Base-by-base conservation (phyloP, 2,113 vertebrate species). In the Tapirus terrestris region DNA sequence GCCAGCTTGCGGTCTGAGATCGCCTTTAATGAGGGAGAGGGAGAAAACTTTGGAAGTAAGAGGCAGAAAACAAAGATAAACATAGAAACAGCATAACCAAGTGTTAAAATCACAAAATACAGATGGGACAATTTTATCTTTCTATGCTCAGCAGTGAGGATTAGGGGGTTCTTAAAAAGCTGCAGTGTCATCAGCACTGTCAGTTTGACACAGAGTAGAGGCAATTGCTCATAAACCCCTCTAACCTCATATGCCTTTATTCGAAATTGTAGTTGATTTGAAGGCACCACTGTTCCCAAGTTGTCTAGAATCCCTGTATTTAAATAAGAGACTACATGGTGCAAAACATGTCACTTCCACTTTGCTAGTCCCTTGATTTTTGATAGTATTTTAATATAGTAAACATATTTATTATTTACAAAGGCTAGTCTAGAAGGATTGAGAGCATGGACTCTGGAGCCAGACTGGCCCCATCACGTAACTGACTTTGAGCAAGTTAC, bases 31-130 rank as follows among this genome's bases (percentile, higher is more conserved):
- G 92, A 97, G 88, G 95, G 83, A 17, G 8, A 95, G 65, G 12
- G 14, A 81, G 73, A 53, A 96, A 97, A 94, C 33, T 96, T 77
- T 98, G 96, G 89, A 98, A 92, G 73, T 68, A 93, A 29, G 0
- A 96, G 83, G 93, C 96, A 97, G 6, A 98, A 98, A 98, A 97
- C 92, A 97, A 93, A 98, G 97, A 95, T 96, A 98, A 98, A 98
- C 96, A 95, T 98, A 98, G 98, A 98, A 98, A 98, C 92, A 83
- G 92, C 14, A 3, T 97, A 76, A 61, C 88, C 92, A 95, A 92
- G 36, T 95, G 61, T 97, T 98, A 98, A 97, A 98, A 84, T 98
- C 86, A 65, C 91, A 94, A 97, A 97, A 97, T 91, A 18, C 80
- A 91, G 61, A 97, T 48, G 39, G 83, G n/a, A 86, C 83, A 16